These are phyloP conservation scores for Pammene aurita DNA, from an alignment of 2,888 invertebrate genomes.

Conservation along the genomic window DNA sequence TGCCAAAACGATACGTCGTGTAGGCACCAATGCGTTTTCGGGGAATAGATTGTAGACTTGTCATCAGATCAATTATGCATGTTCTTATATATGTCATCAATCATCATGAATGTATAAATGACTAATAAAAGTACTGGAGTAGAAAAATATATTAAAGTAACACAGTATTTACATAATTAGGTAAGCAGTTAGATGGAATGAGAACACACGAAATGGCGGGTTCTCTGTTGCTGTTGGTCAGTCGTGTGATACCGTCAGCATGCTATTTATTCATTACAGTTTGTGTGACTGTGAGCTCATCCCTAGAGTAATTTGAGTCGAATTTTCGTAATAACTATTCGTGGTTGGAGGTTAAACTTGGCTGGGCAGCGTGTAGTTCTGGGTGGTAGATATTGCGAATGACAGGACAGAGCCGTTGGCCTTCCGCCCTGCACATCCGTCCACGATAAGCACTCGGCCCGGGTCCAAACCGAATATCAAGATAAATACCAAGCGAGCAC, in stretches of 20 bases:
- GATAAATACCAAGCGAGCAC: slow-evolving; percentile 25
- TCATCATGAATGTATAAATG: too few species aligned
- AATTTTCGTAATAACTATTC: background rate
- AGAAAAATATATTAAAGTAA: too few species aligned
- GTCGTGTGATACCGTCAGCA: slow-evolving; percentile 47
- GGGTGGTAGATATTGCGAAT: background rate
- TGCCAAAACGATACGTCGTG: too few species aligned
- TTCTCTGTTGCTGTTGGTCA: slow-evolving; percentile 44
- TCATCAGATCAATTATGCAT: too few species aligned
- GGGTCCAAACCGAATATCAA: slow-evolving; percentile 46
- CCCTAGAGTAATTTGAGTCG: background rate
- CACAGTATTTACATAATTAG: slow-evolving; percentile 13
- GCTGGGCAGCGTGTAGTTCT: background rate
- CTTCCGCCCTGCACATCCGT: slow-evolving; percentile 76
- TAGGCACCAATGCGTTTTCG: too few species aligned
- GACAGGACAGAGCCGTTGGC: slow-evolving; percentile 49
- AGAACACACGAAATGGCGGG: slow-evolving; percentile 33
- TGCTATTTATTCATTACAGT: background rate
- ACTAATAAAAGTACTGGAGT: too few species aligned
- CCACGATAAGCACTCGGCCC: slow-evolving; percentile 67
- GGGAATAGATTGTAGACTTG: too few species aligned
- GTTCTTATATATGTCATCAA: too few species aligned
- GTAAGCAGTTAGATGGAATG: slow-evolving; percentile 27
- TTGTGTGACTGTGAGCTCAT: background rate
- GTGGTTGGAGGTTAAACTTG: background rate